Conservation (phyloP, 2,113 vertebrate species). For the Eudyptes chrysolophus region DNA sequence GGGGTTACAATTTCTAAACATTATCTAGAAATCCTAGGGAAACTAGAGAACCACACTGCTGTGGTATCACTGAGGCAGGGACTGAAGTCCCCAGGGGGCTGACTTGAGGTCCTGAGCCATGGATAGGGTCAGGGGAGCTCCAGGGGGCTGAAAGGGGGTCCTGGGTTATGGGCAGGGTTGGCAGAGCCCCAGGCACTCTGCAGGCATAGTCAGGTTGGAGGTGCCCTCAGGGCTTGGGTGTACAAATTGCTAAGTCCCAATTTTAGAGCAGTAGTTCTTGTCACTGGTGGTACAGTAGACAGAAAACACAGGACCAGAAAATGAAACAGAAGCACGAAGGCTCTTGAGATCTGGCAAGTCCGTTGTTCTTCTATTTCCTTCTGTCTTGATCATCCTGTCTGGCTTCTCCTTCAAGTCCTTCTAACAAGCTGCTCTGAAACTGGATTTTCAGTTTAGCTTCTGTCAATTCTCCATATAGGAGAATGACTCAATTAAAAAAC, state of each 20-base stretch:
- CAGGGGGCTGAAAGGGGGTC: rapidly evolving
- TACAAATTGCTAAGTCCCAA: not conserved
- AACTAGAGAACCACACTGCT: not conserved
- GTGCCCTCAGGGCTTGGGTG: rapidly evolving
- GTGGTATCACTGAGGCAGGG: rapidly evolving
- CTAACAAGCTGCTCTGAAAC: not conserved
- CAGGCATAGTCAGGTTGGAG: not conserved
- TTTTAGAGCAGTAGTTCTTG: not conserved
- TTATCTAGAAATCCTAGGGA: not conserved
- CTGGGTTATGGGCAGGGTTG: not conserved
- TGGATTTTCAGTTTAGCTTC: not conserved
- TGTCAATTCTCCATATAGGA: not conserved
- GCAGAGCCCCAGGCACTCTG: not conserved
- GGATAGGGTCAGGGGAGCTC: not conserved
- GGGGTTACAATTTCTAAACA: not conserved
- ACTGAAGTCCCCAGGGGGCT: rapidly evolving
- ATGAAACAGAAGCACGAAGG: not conserved
- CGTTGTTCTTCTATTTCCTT: rapidly evolving
- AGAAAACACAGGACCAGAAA: not conserved
- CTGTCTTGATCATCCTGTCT: not conserved
- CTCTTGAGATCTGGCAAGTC: not conserved
- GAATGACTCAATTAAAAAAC: not conserved
- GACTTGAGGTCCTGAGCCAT: not conserved
- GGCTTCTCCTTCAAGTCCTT: not conserved
- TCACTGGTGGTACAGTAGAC: not conserved